Base-by-base conservation (phyloP, 2,888 invertebrate genomes). In the Electrophaes corylata region DNA sequence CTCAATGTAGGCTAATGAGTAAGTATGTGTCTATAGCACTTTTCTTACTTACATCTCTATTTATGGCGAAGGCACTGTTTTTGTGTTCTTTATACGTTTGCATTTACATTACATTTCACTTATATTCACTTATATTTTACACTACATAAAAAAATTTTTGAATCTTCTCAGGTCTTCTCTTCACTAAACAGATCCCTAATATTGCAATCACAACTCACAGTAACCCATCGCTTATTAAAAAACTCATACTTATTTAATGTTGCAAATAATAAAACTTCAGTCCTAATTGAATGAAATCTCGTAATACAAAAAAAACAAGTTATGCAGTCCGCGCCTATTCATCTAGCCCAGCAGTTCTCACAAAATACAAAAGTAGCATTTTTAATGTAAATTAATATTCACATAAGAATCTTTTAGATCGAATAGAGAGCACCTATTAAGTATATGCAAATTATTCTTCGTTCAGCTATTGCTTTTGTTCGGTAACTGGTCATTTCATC, bases 361-460 rank as follows among this genome's bases (percentile, higher is more conserved):
- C 66, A 61, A 58, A 58, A 66, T 56, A 67, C 67, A 64, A 68
- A 69, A 65, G 67, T 58, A 57, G 57, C 61, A 61, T 69, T 71
- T 58, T 61, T 57, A 66, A 72, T 69, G 56, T 69, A 44, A 74
- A 74, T 74, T 72, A 72, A 75, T 72, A 76, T 75, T 79, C 79
- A 73, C 72, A 73, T 72, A 74, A 70, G 70, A 73, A 70, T 74
- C 66, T 65, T 66, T 66, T 66, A 68, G 66, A 66, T 68, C 63
- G 55, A 68, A 66, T 68, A 66, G 68, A 63, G 66, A 59, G 61
- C 63, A 65, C 39, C 64, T 67, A 68, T 66, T 70, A 71, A 72
- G 56, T 58, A 58, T 81, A 89, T 90, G 90, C 82, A 88, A 90
- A 90, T 89, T 66, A 78, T 69, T 67, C 64, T 71, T 70, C 62